Base-by-base conservation (phyloP, 1,140 invertebrate species). In the Eumeta japonica region DNA sequence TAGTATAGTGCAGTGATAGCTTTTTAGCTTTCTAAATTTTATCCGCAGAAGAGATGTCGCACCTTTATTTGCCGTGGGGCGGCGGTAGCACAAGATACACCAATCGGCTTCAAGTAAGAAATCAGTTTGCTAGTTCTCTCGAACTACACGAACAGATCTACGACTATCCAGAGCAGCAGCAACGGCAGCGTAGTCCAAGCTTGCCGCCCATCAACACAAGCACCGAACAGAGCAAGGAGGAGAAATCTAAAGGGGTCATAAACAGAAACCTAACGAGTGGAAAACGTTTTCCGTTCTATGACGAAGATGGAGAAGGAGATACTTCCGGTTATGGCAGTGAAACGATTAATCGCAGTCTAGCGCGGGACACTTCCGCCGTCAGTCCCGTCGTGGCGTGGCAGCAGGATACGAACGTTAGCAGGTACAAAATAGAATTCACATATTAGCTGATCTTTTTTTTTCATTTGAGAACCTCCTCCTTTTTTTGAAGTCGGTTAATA, bases 281-380 rank as follows among this genome's bases (percentile, higher is more conserved):
- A 37, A 68, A 76, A 39, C 52, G 70, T 43, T 70, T 75, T 27
- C 50, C 70, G 3, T 73, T 73, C 47, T 73, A 74, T 31, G 73
- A 76, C 39, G 79, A 83, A 45, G 83, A 83, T 39, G 79, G 79
- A 14, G 84, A 81, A 55, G 81, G 81, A 1, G 81, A 86, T 43
- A 86, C 85, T 39, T 86, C 84, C 16, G 85, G 84, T 11, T 87
- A 87, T 52, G 84, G 82, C 10, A 87, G 85, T 50, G 85, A 87
- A 45, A 84, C 80, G 16, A 58, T 81, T 1, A 82, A 77, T 37
- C 67, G 76, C 30, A 54, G 46, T 17, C 40, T 55, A 16, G 40
- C 49, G 27, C 29, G 63, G 43, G 55, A 53, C 27, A 28, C 52
- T 37, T 46, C 37, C n/a, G 55, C 45, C 43, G 50, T 55, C 32